phyloP scores from a whole-genome alignment of 2,888 invertebrate species.

The Cheilosia pagana region DNA sequence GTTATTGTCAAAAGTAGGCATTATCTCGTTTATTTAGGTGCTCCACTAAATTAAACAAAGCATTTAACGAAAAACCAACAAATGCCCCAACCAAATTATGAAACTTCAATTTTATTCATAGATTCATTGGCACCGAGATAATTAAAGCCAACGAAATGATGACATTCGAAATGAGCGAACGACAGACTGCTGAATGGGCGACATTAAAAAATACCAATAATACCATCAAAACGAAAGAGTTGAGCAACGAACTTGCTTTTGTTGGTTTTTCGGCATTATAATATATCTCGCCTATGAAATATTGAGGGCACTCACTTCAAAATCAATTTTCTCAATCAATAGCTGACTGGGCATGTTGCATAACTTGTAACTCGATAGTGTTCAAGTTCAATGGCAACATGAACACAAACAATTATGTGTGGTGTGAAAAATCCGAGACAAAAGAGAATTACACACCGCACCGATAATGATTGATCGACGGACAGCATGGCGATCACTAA shows the following conservation, averaged over 20 bases:
- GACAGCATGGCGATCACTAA: background rate
- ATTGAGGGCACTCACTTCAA: slow-evolving; percentile 7
- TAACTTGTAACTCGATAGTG: background rate
- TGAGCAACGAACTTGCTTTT: slow-evolving; percentile 37
- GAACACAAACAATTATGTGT: background rate
- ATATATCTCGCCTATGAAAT: background rate
- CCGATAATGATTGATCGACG: slow-evolving; percentile 14
- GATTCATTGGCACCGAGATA: background rate
- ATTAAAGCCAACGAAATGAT: slow-evolving; percentile 6
- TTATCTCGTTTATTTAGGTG: background rate
- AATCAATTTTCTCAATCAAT: background rate
- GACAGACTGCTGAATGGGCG: slow-evolving; percentile 3
- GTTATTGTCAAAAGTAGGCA: background rate
- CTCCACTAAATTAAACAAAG: background rate
- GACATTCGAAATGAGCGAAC: background rate
- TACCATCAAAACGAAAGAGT: slow-evolving; percentile 30
- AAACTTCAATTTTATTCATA: slow-evolving; percentile 20
- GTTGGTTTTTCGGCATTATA: slow-evolving; percentile 28
- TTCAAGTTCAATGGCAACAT: slow-evolving; percentile 33
- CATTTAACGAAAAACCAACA: background rate
- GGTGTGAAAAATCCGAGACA: background rate
- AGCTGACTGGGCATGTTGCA: background rate
- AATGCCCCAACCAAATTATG: background rate
- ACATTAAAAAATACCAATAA: background rate
- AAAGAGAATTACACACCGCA: background rate